phyloP scores from a whole-genome alignment of 2,888 invertebrate species.

The Diplolepis rosae region DNA sequence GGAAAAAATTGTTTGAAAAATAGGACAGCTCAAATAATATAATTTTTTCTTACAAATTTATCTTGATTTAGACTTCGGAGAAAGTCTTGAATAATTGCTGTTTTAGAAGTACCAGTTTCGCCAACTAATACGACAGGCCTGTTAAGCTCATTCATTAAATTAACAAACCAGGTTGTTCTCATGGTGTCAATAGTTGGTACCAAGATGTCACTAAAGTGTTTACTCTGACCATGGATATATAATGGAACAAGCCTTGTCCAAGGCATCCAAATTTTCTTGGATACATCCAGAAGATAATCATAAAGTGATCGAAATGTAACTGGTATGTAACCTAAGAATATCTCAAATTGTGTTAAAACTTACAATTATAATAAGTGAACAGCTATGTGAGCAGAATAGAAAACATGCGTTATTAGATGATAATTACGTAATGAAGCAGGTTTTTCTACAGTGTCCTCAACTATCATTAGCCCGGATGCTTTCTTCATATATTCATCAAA shows the following conservation, averaged over 20 bases:
- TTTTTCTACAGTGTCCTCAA: slow-evolving; percentile 80
- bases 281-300: slow-evolving; percentile 86
- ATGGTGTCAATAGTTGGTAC: slow-evolving; percentile 94
- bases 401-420: neutral
- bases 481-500: slow-evolving; percentile 90
- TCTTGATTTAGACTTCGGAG: slow-evolving; percentile 82
- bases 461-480: slow-evolving; percentile 80
- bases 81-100: slow-evolving; percentile 90
- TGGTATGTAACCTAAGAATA: slow-evolving; percentile 81
- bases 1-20: no score
- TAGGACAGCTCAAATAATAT: neutral
- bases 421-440: slow-evolving; percentile 78
- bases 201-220: slow-evolving; percentile 87
- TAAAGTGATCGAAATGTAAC: slow-evolving; percentile 82
- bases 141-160: slow-evolving; percentile 84
- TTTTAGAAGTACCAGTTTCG: slow-evolving; percentile 94
- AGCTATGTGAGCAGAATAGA: no score
- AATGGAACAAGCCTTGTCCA: slow-evolving; percentile 88
- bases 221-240: slow-evolving; percentile 83
- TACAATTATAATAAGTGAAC: neutral
- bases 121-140: slow-evolving; percentile 90
- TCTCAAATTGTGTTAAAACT: neutral
- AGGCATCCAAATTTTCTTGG: slow-evolving; percentile 84
- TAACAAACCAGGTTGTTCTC: slow-evolving; percentile 85
- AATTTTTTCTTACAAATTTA: slow-evolving; percentile 78